Percentiles rank a stretch among this genome's conserved stretches.
phyloP scores from a whole-genome alignment of 2,888 invertebrate genomes.

The Germaria angustata region DNA sequence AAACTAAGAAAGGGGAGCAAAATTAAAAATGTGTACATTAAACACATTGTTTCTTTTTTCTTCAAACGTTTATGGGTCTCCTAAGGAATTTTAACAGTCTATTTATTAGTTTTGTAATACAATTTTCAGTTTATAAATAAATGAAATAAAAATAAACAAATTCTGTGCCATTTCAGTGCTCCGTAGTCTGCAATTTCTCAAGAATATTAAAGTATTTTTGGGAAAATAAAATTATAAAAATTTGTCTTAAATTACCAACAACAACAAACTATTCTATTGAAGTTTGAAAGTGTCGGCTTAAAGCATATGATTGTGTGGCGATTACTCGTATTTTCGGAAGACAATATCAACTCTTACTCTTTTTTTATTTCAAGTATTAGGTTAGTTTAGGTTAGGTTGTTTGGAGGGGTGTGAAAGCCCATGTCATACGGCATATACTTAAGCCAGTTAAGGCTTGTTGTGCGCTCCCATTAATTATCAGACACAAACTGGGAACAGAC shows the following conservation, averaged over 20 bases:
- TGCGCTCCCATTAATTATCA: too few species aligned
- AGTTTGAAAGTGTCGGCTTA: not conserved
- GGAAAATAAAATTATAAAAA: not conserved
- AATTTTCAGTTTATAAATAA: conserved; percentile 17
- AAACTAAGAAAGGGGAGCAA: conserved; percentile 1
- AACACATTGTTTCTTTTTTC: not conserved
- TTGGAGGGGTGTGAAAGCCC: too few species aligned
- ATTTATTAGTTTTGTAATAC: conserved; percentile 10
- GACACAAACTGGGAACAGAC: too few species aligned
- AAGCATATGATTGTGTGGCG: not conserved
- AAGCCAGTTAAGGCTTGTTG: too few species aligned
- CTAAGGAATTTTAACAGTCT: not conserved
- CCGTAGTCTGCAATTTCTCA: not conserved
- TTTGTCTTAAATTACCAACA: not conserved
- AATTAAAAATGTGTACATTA: not conserved
- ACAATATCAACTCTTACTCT: too few species aligned
- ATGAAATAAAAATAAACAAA: not conserved
- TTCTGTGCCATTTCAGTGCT: not conserved
- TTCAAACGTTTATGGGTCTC: too few species aligned
- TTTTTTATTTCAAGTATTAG: too few species aligned
- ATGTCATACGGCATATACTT: too few species aligned
- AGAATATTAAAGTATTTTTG: conserved; percentile 11
- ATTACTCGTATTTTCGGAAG: not conserved
- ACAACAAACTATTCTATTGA: not conserved
- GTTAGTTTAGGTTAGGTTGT: too few species aligned